Evolutionary conservation across 2,888 invertebrate species (phyloP).

Genomic region (Embidobia sp.): DNA sequence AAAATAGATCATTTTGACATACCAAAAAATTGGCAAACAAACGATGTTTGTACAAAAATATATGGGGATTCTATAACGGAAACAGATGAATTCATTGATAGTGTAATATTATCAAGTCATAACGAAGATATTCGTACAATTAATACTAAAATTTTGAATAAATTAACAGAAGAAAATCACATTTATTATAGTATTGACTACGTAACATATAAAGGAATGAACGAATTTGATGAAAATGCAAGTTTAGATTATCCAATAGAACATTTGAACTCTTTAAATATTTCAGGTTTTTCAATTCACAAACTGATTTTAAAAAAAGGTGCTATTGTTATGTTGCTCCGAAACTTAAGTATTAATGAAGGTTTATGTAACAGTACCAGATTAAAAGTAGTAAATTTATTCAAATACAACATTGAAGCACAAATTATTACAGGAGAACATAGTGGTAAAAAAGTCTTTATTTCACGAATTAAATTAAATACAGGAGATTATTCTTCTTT

Average conservation of each 20-base stretch:
- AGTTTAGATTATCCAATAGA: constrained; percentile 19
- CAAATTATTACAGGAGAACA: constrained; percentile 1
- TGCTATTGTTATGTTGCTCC: constrained; percentile 5
- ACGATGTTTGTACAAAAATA: constrained; percentile 1
- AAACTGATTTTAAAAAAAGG: constrained; percentile 10
- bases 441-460: constrained; percentile 1
- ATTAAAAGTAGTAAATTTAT: constrained; percentile 11
- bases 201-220: background rate
- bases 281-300: constrained; percentile 10
- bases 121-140: constrained; percentile 8
- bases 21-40: constrained; percentile 1
- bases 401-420: constrained; percentile 10
- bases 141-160: constrained; percentile 1
- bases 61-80: background rate
- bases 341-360: constrained; percentile 1
- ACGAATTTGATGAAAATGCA: background rate
- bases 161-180: background rate
- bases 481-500: no score
- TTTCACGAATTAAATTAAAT: no score
- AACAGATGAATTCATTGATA: background rate
- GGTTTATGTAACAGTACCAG: constrained; percentile 12
- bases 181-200: constrained; percentile 10
- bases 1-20: background rate
- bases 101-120: constrained; percentile 9
- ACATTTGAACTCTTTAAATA: constrained; percentile 11